Base-by-base conservation (phyloP, 2,888 invertebrate species). In the Chirona hameri region DNA sequence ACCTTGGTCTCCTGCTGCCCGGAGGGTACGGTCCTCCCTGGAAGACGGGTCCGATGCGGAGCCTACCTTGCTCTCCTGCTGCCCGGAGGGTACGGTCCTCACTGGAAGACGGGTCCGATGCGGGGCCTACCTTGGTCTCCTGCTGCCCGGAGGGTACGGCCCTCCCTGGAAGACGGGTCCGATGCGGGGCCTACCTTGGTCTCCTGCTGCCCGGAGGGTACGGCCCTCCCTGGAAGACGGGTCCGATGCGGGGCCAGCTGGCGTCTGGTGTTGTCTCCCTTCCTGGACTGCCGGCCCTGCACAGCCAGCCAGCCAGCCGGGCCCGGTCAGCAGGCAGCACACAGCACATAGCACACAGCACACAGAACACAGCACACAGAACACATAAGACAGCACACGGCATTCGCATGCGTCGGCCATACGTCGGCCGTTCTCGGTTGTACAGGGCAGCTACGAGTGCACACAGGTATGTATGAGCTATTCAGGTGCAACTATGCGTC, bases 251-350 rank as follows among this genome's bases (percentile, higher is more conserved):
- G 0, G 91, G 90, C 88, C 92, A 91, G 86, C 92, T 91, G 87
- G 90, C 91, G 88, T 93, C 94, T 85, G 93, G 93, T 86, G 93
- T 93, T 86, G 91, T 91, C 86, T 93, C 93, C 86, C 92, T 82
- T 29, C 84, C 83, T 31, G 85, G 85, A 82, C 85, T 85, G 80
- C 52, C 48, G 12, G 18, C 55, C 29, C 80, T 80, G 80, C 15
- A 1, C 10, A 21, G 52, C 18, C 52, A 18, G 52, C 18, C 52
- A 18, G 39, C 12, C 46, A n/a, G 46, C 76, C 76, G 76, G 21
- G 0, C 31, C 76, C 76, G 76, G 21, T 0, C 31, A 18, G 39
- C 76, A 39, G 76, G 39, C 46, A 10, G 24, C 31, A 39, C 72
- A 76, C 69, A 69, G 31, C 18, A 27, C 72, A 72, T 12, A n/a